phyloP scores from a whole-genome alignment of 1,140 invertebrate species.

The Oscheius sp. region DNA sequence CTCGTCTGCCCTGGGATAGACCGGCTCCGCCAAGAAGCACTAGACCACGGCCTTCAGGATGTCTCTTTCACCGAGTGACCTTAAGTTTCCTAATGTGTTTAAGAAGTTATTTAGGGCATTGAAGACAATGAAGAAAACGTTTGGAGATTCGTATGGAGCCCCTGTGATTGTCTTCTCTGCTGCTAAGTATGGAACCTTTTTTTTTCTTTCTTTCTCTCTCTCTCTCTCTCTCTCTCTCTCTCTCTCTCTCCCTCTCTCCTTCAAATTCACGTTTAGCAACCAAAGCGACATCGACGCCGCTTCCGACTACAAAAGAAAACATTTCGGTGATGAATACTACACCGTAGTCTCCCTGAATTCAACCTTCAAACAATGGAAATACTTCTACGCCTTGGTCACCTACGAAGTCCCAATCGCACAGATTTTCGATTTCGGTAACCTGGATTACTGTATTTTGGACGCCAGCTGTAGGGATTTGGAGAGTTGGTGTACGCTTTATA shows the following conservation, averaged over 20 bases:
- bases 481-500: neutral
- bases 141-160: neutral
- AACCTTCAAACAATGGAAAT: neutral
- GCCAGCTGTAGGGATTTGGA: neutral
- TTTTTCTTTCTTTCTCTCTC: too few relatives aligned
- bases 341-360: neutral
- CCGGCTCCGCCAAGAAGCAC: neutral
- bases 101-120: neutral
- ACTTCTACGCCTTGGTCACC: neutral
- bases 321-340: neutral
- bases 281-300: neutral
- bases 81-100: too few relatives aligned
- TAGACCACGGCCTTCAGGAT: neutral
- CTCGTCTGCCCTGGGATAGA: neutral
- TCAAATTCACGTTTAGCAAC: neutral
- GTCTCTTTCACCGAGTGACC: neutral
- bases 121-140: neutral
- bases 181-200: neutral
- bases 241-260: too few relatives aligned
- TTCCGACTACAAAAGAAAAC: neutral
- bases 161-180: neutral
- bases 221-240: too few relatives aligned
- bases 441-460: neutral
- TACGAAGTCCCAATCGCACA: neutral
- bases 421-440: neutral